phyloP scores from a whole-genome alignment of 1,140 invertebrate genomes.

The Schmidtea mediterranea region DNA sequence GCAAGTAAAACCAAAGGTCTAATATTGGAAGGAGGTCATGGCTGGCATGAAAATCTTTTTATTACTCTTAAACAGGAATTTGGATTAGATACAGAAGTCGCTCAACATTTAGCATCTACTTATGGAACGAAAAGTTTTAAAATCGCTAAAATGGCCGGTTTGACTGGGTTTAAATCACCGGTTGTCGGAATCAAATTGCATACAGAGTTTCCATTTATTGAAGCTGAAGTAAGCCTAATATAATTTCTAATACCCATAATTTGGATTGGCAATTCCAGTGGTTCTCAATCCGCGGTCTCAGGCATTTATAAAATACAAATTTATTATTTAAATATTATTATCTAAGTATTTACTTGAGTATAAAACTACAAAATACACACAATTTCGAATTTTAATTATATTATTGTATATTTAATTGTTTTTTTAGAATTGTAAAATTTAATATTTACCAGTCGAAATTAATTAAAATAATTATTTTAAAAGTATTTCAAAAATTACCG shows the following conservation, averaged over 20 bases:
- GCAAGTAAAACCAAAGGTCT: slow-evolving; percentile 45
- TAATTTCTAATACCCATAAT: too few relatives aligned
- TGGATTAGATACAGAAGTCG: slow-evolving; percentile 40
- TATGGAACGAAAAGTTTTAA: slow-evolving; percentile 92
- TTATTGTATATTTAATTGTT: too few relatives aligned
- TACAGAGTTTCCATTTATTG: slow-evolving; percentile 90
- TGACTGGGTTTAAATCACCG: slow-evolving; percentile 77
- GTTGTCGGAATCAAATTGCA: slow-evolving; percentile 70
- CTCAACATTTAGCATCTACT: slow-evolving; percentile 73
- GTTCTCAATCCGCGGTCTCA: too few relatives aligned
- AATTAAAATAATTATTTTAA: too few relatives aligned
- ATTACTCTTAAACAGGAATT: slow-evolving; percentile 68
- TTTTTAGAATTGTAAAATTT: too few relatives aligned
- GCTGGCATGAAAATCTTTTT: slow-evolving; percentile 87
- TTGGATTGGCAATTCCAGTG: not conserved
- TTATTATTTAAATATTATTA: too few relatives aligned
- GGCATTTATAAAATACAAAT: too few relatives aligned
- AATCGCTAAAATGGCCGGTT: slow-evolving; percentile 37
- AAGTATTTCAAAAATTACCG: too few relatives aligned
- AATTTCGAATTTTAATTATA: too few relatives aligned
- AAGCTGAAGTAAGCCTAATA: slow-evolving; percentile 57
- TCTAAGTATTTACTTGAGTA: too few relatives aligned
- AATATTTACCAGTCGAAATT: too few relatives aligned
- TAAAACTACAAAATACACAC: too few relatives aligned
- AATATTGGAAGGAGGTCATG: slow-evolving; percentile 70